phyloP scores from a whole-genome alignment of 2,888 invertebrate species.

The Hetaerina titia region DNA sequence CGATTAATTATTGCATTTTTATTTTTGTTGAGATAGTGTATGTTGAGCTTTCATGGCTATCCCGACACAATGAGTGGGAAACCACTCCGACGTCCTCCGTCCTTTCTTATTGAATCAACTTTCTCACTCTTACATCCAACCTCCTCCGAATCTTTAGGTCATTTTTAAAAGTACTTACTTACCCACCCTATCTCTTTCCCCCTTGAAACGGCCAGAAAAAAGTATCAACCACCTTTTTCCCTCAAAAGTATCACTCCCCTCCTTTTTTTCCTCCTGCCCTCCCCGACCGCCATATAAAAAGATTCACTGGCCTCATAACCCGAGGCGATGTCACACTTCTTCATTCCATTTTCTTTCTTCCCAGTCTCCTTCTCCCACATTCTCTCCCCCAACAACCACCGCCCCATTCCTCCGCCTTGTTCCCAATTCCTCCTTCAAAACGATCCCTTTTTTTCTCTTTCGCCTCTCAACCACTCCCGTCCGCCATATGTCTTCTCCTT shows the following conservation, averaged over 20 bases:
- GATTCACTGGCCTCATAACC: conserved; percentile 30
- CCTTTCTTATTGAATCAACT: not conserved
- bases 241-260: not conserved
- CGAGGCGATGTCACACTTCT: conserved; percentile 24
- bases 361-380: not conserved
- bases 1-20: too few relatives aligned
- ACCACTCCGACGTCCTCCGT: too few relatives aligned
- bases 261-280: not conserved
- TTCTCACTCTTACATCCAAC: not conserved
- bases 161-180: not conserved
- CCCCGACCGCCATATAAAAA: conserved; percentile 12
- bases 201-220: not conserved
- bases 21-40: too few relatives aligned
- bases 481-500: not conserved
- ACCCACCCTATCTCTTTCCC: not conserved
- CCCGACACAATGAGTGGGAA: too few relatives aligned
- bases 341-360: conserved; percentile 34
- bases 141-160: not conserved
- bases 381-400: too few relatives aligned
- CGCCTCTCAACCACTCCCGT: not conserved
- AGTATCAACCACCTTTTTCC: not conserved
- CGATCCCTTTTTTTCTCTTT: not conserved
- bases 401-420: not conserved
- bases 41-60: too few relatives aligned
- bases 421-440: not conserved